Conservation (phyloP, 2,113 vertebrate species). For the Actinemys pallida region DNA sequence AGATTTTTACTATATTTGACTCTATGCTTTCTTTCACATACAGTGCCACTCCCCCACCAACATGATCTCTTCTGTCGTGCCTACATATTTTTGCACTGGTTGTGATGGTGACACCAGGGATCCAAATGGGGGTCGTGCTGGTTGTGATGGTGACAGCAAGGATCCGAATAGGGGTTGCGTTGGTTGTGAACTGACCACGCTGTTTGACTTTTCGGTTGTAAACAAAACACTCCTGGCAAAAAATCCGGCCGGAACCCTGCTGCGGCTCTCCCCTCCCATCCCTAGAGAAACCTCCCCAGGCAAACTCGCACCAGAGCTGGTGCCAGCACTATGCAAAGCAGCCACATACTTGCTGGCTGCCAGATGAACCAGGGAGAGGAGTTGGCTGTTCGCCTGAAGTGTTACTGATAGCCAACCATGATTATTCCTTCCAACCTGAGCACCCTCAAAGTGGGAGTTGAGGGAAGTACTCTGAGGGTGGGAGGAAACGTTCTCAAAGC, state of each 20-base stretch:
- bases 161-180: not conserved
- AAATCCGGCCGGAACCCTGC: constrained; percentile 69
- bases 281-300: constrained; percentile 81
- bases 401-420: not conserved
- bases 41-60: not conserved
- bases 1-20: not conserved
- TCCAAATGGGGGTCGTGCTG: not conserved
- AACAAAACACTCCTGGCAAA: not conserved
- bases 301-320: constrained; percentile 75
- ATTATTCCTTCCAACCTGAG: not conserved
- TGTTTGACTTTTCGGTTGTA: not conserved
- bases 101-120: not conserved
- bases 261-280: constrained; percentile 63
- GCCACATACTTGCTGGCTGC: constrained; percentile 22
- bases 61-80: not conserved
- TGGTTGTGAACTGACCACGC: not conserved
- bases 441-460: accelerated
- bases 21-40: not conserved
- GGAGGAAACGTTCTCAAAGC: accelerated
- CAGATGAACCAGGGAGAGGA: constrained; percentile 64
- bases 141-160: not conserved
- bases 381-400: not conserved
- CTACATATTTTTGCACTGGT: not conserved
- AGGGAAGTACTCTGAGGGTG: not conserved
- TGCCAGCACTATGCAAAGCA: constrained; percentile 82